Evolutionary conservation across 2,113 vertebrate species (phyloP), one percentile per base, ranked within the genome.

Genomic region (Sminthopsis crassicaudata): DNA sequence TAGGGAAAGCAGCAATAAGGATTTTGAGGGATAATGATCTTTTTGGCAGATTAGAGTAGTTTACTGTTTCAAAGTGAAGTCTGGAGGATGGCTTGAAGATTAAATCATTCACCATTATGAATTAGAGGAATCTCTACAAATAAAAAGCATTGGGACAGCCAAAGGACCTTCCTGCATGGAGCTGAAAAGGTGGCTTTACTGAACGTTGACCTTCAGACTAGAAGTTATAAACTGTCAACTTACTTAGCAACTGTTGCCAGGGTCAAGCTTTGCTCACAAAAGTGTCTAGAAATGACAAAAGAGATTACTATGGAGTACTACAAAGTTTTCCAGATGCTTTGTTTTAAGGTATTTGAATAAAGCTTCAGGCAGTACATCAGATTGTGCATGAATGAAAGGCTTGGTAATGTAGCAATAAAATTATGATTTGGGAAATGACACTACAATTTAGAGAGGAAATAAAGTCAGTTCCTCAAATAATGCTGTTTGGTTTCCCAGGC

Each of bases 201-300:
- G 52, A 46, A 53, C 93, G 84, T 7, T 57, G 57, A 95, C 46
- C 91, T 50, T 11, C n/a, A 52, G 91, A 53, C 46, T 93, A 93
- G 26, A 93, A 95, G 93, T 57, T 93, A 51, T 88, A 89, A 93
- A 2, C n/a, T 95, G 92, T 95, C 54, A 95, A 93, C 95, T 93
- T 92, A 2, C 53, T 0, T 92, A 97, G 97, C 97, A 98, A 97
- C 96, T 53, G 96, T 98, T 98, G 97, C 96, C 95, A 97, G 89
- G 97, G 91, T 94, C 90, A 97, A 95, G 95, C 94, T 98, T 98
- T 96, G 94, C 96, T 98, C 98, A 98, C 97, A 98, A 98, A 98
- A 97, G 98, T 96, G 97, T 95, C 92, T 93, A 93, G 51, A 97
- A 53, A 92, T 96, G 91, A 57, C 67, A 89, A 55, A 90, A 93